Evolutionary conservation across 30 jellyfish, hydroid and myxozoan species (phyloP), one percentile per base, ranked within the genome.

Genomic region (Nemopilema nomurai): DNA sequence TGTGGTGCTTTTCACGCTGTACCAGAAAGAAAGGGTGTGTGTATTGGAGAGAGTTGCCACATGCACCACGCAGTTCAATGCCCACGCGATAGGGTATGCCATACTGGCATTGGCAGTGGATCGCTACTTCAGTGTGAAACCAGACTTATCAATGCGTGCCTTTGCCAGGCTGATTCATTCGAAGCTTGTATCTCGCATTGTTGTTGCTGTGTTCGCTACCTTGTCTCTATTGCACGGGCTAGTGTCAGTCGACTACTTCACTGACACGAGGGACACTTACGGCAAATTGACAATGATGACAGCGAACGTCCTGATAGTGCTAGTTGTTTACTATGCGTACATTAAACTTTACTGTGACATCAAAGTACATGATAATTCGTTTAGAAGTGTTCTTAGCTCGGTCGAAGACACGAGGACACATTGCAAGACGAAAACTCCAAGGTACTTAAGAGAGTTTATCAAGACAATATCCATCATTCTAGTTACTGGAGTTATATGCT

Each of bases 201-300:
- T 66, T n/a, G 28, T 24, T 17, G 1, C 30, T 1, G 13, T 62
- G 18, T 26, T 65, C 6, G 0, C 66, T 29, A 18, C 74, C 25
- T 19, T 84, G 77, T 84, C 93, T 1, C 20, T 74, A 0, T 65
- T 84, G 17, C 93, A 84, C 49, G 93, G 88, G 23, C 51, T 74
- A 6, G 93, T 84, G 17, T 57, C 93, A 0, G 79, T 71, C 29
- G 62, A 84, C 77, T 74, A 72, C 63, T 84, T 84, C 49, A 66
- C 51, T 0, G 62, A 16, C 3, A 17, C 74, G n/a, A 62, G 20
- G 20, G 64, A 32, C 68, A 24, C 16, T 16, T 23, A 62, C 19
- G 83, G 62, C 20, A 84, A 74, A 9, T 22, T 73, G 13, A 41
- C 49, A 18, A 73, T 84, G 93, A 74, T 76, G 67, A 0, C 68